phyloP scores from a whole-genome alignment of 2,113 vertebrate species.

The Elephas maximus region DNA sequence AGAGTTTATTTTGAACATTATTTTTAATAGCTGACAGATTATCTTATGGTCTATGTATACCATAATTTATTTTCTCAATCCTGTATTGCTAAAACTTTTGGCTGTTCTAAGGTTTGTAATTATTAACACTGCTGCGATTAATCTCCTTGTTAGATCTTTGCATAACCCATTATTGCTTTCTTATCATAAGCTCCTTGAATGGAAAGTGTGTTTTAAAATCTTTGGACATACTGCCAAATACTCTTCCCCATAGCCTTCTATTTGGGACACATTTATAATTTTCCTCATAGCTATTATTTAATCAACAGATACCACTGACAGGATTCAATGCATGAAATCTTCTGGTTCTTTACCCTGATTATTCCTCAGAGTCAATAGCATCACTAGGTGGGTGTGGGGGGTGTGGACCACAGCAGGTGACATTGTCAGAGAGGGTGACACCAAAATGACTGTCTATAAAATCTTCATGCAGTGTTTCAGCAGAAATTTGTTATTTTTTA shows the following conservation, averaged over 20 bases:
- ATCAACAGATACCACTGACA: neutral
- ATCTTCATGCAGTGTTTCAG: too few species aligned
- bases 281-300: neutral
- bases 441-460: too few species aligned
- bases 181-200: neutral
- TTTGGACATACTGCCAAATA: neutral
- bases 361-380: neutral
- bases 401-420: too few species aligned
- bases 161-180: neutral
- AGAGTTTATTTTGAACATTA: neutral
- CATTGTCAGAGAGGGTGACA: too few species aligned
- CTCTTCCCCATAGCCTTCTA: neutral
- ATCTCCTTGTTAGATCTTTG: neutral
- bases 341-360: neutral
- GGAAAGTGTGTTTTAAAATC: neutral
- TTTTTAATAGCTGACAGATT: slow-evolving; percentile 18
- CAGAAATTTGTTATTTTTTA: too few species aligned
- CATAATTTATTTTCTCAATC: neutral
- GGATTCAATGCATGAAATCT: neutral
- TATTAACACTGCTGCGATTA: neutral
- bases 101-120: neutral
- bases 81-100: neutral
- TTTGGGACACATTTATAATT: neutral
- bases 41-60: slow-evolving; percentile 22
- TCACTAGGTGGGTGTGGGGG: too few species aligned